Evolutionary conservation across 2,113 vertebrate genomes (phyloP), one percentile per base, ranked within the genome.

Genomic region (Lanius ludovicianus): DNA sequence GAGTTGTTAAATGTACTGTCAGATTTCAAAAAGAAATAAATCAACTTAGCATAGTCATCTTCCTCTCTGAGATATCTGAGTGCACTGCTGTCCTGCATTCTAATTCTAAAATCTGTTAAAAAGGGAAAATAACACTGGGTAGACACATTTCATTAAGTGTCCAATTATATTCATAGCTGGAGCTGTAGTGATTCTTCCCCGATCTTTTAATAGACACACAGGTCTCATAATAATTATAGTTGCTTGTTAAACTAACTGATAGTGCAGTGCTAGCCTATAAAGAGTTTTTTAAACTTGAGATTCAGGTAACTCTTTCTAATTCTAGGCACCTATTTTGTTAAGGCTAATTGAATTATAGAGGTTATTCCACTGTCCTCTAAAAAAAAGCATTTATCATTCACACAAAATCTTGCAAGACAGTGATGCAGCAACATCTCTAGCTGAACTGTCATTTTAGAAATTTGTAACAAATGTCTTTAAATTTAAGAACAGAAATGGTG

Each of bases 61-160:
- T 93, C 71, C 42, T 86, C 23, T 35, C 31, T 67, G 88, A 52
- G 71, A 41, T 50, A 47, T 42, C 73, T 77, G 13, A 70, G 24
- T 89, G 60, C 28, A 15, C 19, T 64, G 42, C 83, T 84, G 37
- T 96, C 69, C 53, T 96, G 49, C 44, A 41, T 81, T 87, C n/a
- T 81, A 75, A 69, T 52, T 89, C 50, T 75, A 80, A 91, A 81
- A 91, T 83, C 81, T 68, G 28, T 90, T 64, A 33, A 75, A 91
- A 80, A 60, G 35, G 21, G 17, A 84, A 46, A 31, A 62, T 41
- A 90, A 59, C 60, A 74, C 76, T 63, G 87, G 53, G 41, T 67
- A 91, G 67, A 57, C 50, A 57, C 60, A 44, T 93, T 90, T 95
- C 42, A 81, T 87, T 95, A 94, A 92, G 76, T 87, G 70, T 42